Conservation (phyloP, 2,797 vertebrate genomes). For the Chloroceryle inda region DNA sequence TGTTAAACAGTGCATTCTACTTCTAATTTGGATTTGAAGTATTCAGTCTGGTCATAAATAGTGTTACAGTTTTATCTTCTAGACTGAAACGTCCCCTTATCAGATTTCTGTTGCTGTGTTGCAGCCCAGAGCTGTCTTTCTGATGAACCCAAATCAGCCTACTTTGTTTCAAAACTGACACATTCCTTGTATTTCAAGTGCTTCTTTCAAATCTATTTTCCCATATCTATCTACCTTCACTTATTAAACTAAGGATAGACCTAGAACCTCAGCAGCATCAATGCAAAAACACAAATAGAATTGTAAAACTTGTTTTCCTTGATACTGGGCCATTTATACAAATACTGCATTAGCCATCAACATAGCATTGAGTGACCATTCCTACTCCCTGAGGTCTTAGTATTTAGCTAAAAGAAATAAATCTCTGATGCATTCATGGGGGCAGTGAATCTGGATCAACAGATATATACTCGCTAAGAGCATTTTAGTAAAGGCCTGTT, state of each 20-base stretch:
- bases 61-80: rapidly evolving
- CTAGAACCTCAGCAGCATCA: neutral
- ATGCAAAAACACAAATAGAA: rapidly evolving
- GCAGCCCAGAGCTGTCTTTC: neutral
- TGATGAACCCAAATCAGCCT: neutral
- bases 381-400: neutral
- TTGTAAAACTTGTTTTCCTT: neutral
- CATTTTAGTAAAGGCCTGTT: rapidly evolving
- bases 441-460: neutral
- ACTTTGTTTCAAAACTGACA: neutral
- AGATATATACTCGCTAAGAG: rapidly evolving
- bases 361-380: rapidly evolving
- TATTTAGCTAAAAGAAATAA: neutral
- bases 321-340: neutral
- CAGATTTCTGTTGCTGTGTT: neutral
- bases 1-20: neutral
- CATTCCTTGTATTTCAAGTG: neutral
- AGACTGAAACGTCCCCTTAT: neutral
- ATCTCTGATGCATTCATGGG: neutral
- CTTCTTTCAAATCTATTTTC: neutral
- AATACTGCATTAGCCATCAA: neutral
- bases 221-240: no score
- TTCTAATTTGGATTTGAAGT: neutral
- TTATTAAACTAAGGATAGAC: neutral
- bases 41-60: neutral